Evolutionary conservation across 1,140 invertebrate genomes (phyloP), one percentile per base, ranked within the genome.

Genomic region (Drosophila tristis): DNA sequence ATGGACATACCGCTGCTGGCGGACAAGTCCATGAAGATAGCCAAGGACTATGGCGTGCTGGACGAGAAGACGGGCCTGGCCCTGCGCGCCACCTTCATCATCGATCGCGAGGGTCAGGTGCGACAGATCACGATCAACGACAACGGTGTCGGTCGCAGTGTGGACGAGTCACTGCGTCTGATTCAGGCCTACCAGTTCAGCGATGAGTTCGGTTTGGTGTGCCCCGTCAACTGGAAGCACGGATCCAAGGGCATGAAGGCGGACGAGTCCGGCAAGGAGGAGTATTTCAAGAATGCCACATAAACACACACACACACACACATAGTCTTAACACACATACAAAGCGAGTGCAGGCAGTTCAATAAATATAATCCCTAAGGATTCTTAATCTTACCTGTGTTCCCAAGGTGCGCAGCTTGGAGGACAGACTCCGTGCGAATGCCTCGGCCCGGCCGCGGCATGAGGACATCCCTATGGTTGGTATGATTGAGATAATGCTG

Each of bases 111-210:
- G 78, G 97, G 97, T 84, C 96, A 95, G 76, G 93, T 99, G 5
- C 94, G 99, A 4, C 99, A 99, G 93, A 96, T 99, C 61, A 99
- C 98, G 23, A 94, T 99, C 76, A 99, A 99, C 92, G 99, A 99
- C 93, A 93, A 99, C 67, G 98, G 98, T 0, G 98, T 99, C 43
- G 99, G 98, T 71, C 95, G 99, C 47, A 95, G 94, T 20, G 97
- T 99, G 0, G 98, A 99, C 89, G 98, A 99, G 93, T 97, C 97
- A 2, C 93, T 99, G 20, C 94, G 98, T 63, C 93, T 99, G 23
- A 97, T 99, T 2, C 98, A 99, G 92, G 98, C 98, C 47, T 99
- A 99, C 94, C 97, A 99, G 53, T 99, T 94, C 91, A 98, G 97
- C 23, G 98, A 99, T 92, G 95, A 96, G 87, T 95, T 98, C 91